Evolutionary conservation across 2,888 invertebrate species (phyloP).

Genomic region (Lithophane socia): DNA sequence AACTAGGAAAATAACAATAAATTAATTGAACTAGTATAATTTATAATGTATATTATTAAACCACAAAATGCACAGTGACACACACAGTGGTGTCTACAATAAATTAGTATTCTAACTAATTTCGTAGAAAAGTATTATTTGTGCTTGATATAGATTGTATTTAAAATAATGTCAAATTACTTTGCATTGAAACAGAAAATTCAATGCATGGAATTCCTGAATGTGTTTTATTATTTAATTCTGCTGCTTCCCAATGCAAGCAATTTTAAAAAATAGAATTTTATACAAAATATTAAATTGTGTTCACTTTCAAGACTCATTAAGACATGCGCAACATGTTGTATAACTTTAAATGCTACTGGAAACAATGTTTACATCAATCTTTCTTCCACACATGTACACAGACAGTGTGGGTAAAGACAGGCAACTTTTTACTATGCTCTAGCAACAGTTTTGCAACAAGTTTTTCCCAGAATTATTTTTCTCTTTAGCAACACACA

Average conservation of each 20-base stretch:
- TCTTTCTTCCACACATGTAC: background rate
- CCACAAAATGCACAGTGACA: constrained; percentile 1
- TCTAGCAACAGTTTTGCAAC: background rate
- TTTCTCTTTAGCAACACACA: background rate
- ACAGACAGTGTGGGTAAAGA: background rate
- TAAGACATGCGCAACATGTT: background rate
- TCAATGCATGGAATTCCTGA: background rate
- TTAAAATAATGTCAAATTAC: background rate
- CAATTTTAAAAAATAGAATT: background rate
- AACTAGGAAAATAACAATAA: background rate
- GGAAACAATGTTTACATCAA: background rate
- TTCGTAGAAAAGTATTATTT: constrained; percentile 8
- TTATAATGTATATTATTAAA: background rate
- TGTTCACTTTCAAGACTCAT: background rate
- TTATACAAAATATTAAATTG: background rate
- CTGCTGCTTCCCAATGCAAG: background rate
- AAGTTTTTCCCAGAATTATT: background rate
- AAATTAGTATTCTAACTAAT: background rate
- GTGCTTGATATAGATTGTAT: background rate
- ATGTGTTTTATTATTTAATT: background rate
- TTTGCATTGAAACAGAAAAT: background rate
- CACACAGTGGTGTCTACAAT: background rate
- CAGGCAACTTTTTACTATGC: background rate
- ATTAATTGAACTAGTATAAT: background rate
- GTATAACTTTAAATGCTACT: background rate